Percentiles rank a stretch among this genome's conserved stretches.
phyloP scores from a whole-genome alignment of 1,140 invertebrate genomes.

The Doryteuthis pealeii region DNA sequence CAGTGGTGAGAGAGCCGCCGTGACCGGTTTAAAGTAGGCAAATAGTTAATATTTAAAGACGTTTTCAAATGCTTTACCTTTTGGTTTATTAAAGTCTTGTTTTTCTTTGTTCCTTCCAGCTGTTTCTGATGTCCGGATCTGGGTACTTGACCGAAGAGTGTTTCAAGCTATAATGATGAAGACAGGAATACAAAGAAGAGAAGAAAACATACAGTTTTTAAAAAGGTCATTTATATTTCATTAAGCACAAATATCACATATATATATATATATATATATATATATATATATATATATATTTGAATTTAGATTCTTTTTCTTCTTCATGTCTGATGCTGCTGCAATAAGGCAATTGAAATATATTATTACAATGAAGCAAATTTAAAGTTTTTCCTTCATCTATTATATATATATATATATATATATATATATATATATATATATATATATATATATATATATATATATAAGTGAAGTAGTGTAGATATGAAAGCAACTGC shows the following conservation, averaged over 20 bases:
- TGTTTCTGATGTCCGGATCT: conserved; percentile 90
- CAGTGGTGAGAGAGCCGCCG: too few species aligned
- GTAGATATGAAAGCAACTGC: too few species aligned
- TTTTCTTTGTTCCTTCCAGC: conserved; percentile 64
- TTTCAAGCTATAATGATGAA: conserved; percentile 99
- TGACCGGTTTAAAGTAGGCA: too few species aligned
- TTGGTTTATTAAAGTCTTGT: too few species aligned
- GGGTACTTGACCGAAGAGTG: conserved; percentile 96
- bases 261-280: background rate
- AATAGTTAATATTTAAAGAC: too few species aligned
- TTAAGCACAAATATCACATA: too few species aligned
- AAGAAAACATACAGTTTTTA: conserved; percentile 96
- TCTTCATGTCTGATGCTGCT: background rate
- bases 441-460: too few species aligned
- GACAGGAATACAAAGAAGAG: conserved; percentile 91
- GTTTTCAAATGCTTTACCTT: too few species aligned
- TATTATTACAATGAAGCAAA: too few species aligned
- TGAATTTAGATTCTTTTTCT: background rate
- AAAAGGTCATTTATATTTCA: conserved; percentile 75
- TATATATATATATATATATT: background rate
- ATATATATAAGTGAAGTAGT: too few species aligned
- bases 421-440: background rate
- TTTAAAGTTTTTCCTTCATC: too few species aligned
- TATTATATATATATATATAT: too few species aligned
- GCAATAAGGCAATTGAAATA: conserved; percentile 9